Evolutionary conservation across 2,888 invertebrate species (phyloP), one percentile per base, ranked within the genome.

Genomic region (Gari tellinella): DNA sequence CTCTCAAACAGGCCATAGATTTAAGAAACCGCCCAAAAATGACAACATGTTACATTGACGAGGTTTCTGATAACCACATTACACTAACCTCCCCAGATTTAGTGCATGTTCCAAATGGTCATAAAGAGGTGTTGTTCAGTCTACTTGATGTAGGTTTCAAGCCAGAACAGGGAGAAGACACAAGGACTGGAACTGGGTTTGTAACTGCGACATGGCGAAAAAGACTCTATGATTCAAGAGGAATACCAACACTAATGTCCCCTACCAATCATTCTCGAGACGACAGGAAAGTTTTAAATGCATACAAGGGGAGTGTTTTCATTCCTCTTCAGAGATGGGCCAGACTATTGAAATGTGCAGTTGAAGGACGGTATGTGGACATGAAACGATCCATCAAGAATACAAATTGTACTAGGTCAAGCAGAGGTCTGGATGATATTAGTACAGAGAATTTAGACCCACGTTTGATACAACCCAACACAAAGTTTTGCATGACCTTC

Each of bases 151-250:
- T 83, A 21, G 63, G 64, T 25, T 55, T 26, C n/a, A 83, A 80
- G 52, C 85, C 85, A 10, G 58, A 65, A 15, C 40, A 72, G 0
- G 51, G 46, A 14, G 53, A 57, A 17, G 74, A 74, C 19, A 51
- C 60, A 1, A 23, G 21, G 15, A 67, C 65, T 43, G 61, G 53
- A 8, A 49, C 58, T 25, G 48, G 68, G n/a, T 67, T 62, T 8
- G 69, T 81, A 10, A 77, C 60, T n/a, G 68, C 77, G 12, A 51
- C 52, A 12, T 85, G 85, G 85, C 79, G 72, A 31, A 81, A 72
- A 58, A 56, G 80, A 25, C 25, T 81, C 8, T 83, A 82, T 53
- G 66, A 72, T 38, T 43, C 45, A n/a, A 52, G 43, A 40, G 49
- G 43, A 12, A 31, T 40, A 3, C 21, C 55, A 31, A 31, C 31